Evolutionary conservation across 2,113 vertebrate species (phyloP).

Genomic region (Paedocypris sp.): DNA sequence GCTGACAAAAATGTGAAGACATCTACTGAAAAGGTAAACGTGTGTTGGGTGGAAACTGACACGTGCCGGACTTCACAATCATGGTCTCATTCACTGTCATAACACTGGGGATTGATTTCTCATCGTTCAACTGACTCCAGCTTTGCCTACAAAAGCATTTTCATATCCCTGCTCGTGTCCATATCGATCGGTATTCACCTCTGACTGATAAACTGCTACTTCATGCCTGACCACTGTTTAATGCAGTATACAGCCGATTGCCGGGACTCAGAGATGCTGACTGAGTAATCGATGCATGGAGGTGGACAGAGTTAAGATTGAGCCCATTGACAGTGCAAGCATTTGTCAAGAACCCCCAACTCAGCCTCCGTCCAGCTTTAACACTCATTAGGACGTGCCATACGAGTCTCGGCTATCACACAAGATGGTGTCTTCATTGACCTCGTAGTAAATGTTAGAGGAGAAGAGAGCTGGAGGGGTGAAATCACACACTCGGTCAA

Average conservation of each 20-base stretch:
- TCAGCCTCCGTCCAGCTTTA: background rate
- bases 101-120: constrained; percentile 31
- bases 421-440: background rate
- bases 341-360: constrained; percentile 18
- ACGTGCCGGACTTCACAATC: background rate
- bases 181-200: constrained; percentile 37
- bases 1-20: too few species aligned
- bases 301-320: constrained; percentile 31
- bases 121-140: constrained; percentile 9
- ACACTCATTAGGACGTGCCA: constrained; percentile 1
- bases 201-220: constrained; percentile 37
- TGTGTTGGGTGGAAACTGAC: background rate
- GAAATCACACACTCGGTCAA: constrained; percentile 12
- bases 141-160: constrained; percentile 16
- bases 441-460: background rate
- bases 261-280: constrained; percentile 7
- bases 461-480: constrained; percentile 2
- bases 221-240: constrained; percentile 28
- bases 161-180: constrained; percentile 18
- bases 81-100: constrained; percentile 6
- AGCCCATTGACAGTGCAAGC: constrained; percentile 17
- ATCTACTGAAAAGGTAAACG: background rate
- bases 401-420: background rate
- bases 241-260: constrained; percentile 17
- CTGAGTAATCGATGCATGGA: constrained; percentile 30